Base-by-base conservation (phyloP, 2,113 vertebrate species). In the Pelmatolapia mariae region DNA sequence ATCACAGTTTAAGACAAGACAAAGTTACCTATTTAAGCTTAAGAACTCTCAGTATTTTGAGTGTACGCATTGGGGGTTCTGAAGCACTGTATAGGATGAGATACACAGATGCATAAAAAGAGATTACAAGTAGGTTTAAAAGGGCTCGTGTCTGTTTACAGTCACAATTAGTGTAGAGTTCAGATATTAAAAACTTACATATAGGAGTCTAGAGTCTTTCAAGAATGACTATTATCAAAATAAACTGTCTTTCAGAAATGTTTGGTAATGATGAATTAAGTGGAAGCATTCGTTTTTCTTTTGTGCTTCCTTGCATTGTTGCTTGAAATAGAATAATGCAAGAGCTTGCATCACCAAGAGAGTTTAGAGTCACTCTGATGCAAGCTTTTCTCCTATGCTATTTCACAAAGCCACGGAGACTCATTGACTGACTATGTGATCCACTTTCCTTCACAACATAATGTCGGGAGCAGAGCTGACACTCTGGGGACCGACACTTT, bases 401-500 rank as follows among this genome's bases (percentile, higher is more conserved):
- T 88, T 91, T 80, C 81, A 88, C 57, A 89, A 87, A 89, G 66
- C 89, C 87, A 73, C 9, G 3, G 50, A 81, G 87, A 82, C 79
- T 76, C 89, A 81, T 87, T 54, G 80, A 92, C 87, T 88, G 45
- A n/a, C 78, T 38, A 50, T 88, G 84, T 84, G 89, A 92, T 85
- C 80, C 85, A 83, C 50, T 89, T 84, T 54, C 84, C 76, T 63
- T 87, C 56, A 88, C 71, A 91, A 76, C 33, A 80, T 66, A 85
- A 84, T 79, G 84, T 93, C 83, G 84, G 86, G 85, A 80, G 66
- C 47, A 22, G 76, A 52, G 80, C 87, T 68, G 90, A 68, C 66
- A 56, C 91, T 84, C 89, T 47, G 76, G 89, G 86, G 89, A 87
- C 83, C 4, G 40, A 61, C 81, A 84, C 92, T 94, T 90, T 93